Base-by-base conservation (phyloP, 2,888 invertebrate species). In the Aradus depressus region DNA sequence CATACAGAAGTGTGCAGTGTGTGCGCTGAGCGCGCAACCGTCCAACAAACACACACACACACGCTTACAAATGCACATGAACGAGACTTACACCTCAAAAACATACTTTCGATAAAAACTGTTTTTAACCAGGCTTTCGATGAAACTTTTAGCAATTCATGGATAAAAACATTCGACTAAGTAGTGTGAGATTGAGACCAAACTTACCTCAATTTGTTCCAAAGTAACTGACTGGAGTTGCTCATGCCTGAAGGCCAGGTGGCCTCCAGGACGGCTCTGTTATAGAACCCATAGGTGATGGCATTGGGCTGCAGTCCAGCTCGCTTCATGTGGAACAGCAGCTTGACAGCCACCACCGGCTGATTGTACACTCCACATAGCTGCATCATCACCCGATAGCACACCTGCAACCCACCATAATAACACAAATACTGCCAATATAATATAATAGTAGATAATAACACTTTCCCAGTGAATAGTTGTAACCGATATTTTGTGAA, bases 351-450 rank as follows among this genome's bases (percentile, higher is more conserved):
- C 62, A 98, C 70, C 51, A 92, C 84, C 0, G 98, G 97, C 64
- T 91, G 78, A 51, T 89, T 88, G 66, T 95, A 89, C 58, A 88
- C 81, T 4, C 97, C 95, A 70, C 97, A 98, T 21, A 98, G 74
- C 69, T 97, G 95, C 90, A 98, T 95, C 82, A 98, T 87, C 45
- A 96, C 87, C 54, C 98, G 79, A 69, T 96, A 98, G 70, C 97
- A 97, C 44, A 97, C 89, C 84, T 81, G 60, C 4, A 22, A 28
- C 5, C n/a, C 5, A 25, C 18, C n/a, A 19, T 39, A 19, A 19
- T 39, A 19, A 39, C 4, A 39, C 4, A 39, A 34, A 34, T 18
- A 34, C 6, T 16, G 31, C 12, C 10, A 12, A 31, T 31, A 31
- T 31, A 12, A 12, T n/a, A n/a, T n/a, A n/a, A n/a, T n/a, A n/a